Conservation (phyloP, 2,797 vertebrate genomes). For the Premnoplex brunnescens region DNA sequence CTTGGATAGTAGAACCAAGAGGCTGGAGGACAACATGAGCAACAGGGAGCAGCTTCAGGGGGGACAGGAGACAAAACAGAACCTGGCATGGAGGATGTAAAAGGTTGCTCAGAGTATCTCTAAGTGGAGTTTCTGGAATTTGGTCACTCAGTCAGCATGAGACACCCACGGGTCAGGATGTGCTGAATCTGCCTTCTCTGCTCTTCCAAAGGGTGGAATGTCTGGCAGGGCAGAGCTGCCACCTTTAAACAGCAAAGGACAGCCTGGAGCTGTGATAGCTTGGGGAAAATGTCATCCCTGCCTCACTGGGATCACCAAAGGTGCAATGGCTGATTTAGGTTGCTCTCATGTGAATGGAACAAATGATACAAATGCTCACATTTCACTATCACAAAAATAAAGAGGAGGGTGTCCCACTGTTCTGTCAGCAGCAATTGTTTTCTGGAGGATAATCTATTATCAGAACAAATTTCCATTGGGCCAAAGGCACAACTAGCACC, state of each 20-base stretch:
- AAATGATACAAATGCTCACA: neutral
- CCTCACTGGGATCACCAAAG: neutral
- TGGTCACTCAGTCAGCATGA: neutral
- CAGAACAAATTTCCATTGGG: neutral
- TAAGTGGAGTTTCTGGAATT: neutral
- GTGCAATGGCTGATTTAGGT: neutral
- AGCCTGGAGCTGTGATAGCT: neutral
- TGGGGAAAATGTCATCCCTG: neutral
- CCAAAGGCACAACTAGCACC: neutral
- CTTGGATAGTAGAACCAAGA: neutral
- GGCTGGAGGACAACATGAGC: neutral
- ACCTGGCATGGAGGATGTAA: neutral
- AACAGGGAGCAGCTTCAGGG: neutral
- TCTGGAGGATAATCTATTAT: neutral
- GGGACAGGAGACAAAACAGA: neutral
- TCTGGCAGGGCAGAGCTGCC: neutral
- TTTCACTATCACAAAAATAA: neutral
- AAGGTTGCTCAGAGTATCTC: neutral
- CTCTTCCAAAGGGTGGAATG: neutral
- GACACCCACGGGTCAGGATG: neutral
- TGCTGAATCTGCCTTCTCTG: neutral
- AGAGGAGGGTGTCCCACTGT: neutral
- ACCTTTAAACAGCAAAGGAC: neutral
- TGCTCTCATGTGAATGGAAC: neutral
- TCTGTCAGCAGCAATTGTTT: neutral